Conservation (phyloP, 2,113 vertebrate genomes). For the Atlantisia rogersi region DNA sequence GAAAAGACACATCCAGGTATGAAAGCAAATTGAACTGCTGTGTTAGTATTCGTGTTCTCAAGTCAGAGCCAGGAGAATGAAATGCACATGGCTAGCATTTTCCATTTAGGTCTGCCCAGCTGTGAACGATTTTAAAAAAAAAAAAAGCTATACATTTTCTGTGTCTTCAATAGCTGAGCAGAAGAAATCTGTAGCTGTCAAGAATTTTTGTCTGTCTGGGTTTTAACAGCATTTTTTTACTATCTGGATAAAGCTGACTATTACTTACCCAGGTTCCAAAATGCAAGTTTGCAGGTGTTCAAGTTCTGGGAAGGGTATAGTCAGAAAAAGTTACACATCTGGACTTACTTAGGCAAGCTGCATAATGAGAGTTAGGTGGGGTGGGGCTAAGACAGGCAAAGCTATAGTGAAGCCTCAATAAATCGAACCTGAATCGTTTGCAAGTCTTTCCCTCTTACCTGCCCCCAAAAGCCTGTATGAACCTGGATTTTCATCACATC, state of each 20-base stretch:
- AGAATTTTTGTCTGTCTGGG: not conserved
- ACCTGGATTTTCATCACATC: not conserved
- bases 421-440: not conserved
- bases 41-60: not conserved
- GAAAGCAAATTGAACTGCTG: not conserved
- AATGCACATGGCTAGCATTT: not conserved
- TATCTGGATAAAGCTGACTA: not conserved
- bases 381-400: not conserved
- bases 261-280: not conserved
- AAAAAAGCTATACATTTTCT: not conserved
- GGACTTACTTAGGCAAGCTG: not conserved
- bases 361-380: not conserved
- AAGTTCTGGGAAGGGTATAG: not conserved
- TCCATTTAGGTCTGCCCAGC: not conserved
- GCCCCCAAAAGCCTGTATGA: not conserved
- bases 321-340: not conserved
- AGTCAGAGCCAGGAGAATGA: not conserved
- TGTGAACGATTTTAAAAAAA: not conserved
- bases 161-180: not conserved
- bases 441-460: not conserved
- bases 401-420: not conserved
- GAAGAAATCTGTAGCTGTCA: not conserved
- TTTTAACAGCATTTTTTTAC: not conserved
- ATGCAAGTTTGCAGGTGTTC: constrained; percentile 1
- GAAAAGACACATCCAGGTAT: not conserved